Evolutionary conservation across 2,113 vertebrate genomes (phyloP).

Genomic region (Pterocles gutturalis): DNA sequence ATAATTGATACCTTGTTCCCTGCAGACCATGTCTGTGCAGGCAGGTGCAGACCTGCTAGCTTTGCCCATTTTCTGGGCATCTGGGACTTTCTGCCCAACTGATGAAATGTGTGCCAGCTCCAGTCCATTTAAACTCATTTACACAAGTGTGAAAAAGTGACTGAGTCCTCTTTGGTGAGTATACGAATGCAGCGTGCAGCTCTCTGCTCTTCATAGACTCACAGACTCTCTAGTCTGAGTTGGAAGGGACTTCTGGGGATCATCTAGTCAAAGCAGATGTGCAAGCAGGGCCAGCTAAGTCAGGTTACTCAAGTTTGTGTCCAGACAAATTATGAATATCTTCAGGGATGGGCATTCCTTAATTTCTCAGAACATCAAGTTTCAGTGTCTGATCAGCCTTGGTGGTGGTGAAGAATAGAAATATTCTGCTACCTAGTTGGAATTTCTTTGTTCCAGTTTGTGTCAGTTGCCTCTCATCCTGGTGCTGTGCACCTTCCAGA

Average conservation of each 20-base stretch:
- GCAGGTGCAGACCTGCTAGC: neutral
- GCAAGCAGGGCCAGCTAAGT: neutral
- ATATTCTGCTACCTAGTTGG: neutral
- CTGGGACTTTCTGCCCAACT: neutral
- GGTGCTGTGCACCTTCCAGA: neutral
- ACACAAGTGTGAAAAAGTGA: neutral
- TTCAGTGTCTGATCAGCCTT: neutral
- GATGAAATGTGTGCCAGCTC: neutral
- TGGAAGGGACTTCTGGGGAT: neutral
- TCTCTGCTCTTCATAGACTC: neutral
- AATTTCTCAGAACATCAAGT: neutral
- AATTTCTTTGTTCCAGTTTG: neutral
- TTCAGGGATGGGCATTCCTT: neutral
- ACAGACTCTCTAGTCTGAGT: no score
- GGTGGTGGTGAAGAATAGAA: neutral
- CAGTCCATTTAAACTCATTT: neutral
- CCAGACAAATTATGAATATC: no score
- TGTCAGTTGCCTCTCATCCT: neutral
- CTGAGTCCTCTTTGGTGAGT: neutral
- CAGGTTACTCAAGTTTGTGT: neutral
- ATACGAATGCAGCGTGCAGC: accelerated
- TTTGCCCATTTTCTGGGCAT: neutral
- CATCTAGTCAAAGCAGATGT: neutral
- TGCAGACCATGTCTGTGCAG: neutral
- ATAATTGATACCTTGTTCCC: neutral